These are phyloP conservation scores for Urocyon cinereoargenteus DNA, from an alignment of 2,797 vertebrate genomes.

Conservation along the genomic window DNA sequence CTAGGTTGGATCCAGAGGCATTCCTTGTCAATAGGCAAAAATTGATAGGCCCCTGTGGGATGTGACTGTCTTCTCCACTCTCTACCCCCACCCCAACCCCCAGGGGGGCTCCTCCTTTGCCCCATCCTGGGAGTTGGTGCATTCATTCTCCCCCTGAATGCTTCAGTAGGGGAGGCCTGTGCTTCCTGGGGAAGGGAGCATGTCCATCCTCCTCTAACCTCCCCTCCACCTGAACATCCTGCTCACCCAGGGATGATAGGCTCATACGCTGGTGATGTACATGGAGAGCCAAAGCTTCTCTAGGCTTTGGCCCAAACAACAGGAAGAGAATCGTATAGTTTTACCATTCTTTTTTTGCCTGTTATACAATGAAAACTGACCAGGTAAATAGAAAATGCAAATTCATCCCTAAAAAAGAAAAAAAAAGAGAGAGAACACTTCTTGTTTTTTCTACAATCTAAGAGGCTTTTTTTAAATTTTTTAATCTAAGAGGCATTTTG, in stretches of 20 bases:
- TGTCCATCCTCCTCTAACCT: no score
- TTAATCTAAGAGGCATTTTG: neutral
- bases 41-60: neutral
- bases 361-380: neutral
- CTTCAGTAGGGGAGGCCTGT: neutral
- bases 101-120: neutral
- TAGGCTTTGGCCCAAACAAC: neutral
- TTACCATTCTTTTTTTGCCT: neutral
- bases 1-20: neutral
- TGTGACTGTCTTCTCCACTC: neutral
- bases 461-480: constrained; percentile 12
- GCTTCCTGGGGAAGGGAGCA: neutral
- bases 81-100: neutral
- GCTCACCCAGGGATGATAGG: neutral
- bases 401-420: neutral
- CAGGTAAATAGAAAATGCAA: neutral
- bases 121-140: fast-evolving
- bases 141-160: neutral
- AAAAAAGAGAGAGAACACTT: neutral
- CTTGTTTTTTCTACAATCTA: neutral
- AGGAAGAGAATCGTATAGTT: neutral
- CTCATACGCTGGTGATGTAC: no score
- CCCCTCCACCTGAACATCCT: neutral
- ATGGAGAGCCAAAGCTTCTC: neutral
- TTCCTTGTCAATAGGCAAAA: neutral